Conservation (phyloP, 2,113 vertebrate species). For the Procavia capensis region DNA sequence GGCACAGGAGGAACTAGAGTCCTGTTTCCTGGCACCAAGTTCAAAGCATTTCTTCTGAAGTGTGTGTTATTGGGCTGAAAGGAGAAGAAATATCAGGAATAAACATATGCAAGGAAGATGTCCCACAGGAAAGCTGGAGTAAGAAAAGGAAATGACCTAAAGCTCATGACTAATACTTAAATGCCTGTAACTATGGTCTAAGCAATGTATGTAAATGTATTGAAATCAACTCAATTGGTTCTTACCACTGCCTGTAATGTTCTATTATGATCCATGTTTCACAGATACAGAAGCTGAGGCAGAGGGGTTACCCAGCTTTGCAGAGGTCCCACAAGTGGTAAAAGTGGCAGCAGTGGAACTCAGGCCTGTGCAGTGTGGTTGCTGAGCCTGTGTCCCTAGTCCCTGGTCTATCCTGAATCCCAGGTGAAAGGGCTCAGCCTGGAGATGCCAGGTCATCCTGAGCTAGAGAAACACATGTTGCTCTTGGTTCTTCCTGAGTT, state of each 20-base stretch:
- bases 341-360: neutral
- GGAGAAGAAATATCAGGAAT: neutral
- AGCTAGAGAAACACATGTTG: rapidly evolving
- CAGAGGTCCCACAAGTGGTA: too few species aligned
- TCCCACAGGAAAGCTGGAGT: neutral
- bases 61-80: neutral
- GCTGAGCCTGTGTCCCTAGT: too few species aligned
- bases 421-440: neutral
- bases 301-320: neutral
- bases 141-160: rapidly evolving
- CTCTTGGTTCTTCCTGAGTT: neutral
- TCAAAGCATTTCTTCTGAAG: neutral
- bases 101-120: neutral
- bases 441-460: too few species aligned
- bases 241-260: rapidly evolving
- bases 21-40: neutral
- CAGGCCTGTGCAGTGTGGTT: neutral
- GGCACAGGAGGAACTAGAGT: neutral
- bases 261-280: rapidly evolving
- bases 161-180: rapidly evolving
- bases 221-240: neutral
- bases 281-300: neutral
- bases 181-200: too few species aligned
- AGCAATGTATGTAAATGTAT: rapidly evolving
- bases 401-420: neutral